phyloP scores from a whole-genome alignment of 1,140 invertebrate genomes.

The Drosophila miranda region DNA sequence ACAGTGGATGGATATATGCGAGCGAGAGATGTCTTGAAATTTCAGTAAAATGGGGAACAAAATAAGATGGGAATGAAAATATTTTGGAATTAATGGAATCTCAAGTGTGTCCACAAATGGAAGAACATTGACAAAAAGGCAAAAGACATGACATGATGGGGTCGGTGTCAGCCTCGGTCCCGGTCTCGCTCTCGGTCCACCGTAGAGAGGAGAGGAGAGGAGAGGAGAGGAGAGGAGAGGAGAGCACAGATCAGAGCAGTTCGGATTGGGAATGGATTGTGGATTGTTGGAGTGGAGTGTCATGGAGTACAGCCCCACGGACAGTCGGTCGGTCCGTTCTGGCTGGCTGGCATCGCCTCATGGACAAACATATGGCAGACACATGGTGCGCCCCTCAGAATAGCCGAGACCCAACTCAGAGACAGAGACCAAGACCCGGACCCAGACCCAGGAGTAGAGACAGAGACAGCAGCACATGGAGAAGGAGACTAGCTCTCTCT shows the following conservation, averaged over 20 bases:
- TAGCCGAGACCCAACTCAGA: constrained; percentile 39
- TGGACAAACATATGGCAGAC: constrained; percentile 75
- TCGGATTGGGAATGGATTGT: constrained; percentile 1
- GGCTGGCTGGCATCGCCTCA: constrained; percentile 56
- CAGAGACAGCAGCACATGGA: too few relatives aligned
- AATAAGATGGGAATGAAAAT: constrained; percentile 46
- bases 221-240: background rate
- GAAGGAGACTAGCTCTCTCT: too few relatives aligned
- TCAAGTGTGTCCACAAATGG: constrained; percentile 80
- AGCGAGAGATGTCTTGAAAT: constrained; percentile 10
- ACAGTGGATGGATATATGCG: background rate
- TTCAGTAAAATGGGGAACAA: constrained; percentile 16
- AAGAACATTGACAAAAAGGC: constrained; percentile 51
- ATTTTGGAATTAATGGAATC: constrained; percentile 78
- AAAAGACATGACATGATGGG: background rate
- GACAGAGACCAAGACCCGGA: constrained; percentile 20
- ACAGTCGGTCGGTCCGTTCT: constrained; percentile 58
- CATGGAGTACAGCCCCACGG: constrained; percentile 40
- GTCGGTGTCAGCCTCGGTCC: constrained; percentile 19
- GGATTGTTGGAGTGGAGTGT: background rate
- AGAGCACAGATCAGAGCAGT: constrained; percentile 5
- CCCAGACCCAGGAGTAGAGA: constrained; percentile 22
- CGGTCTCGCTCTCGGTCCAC: constrained; percentile 1
- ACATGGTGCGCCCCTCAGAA: constrained; percentile 40
- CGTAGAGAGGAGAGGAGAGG: background rate